A percentile compares a stretch with the other conserved stretches of the same genome.
Evolutionary conservation across 1,140 invertebrate species (phyloP).

Genomic region (Ladona fulva): DNA sequence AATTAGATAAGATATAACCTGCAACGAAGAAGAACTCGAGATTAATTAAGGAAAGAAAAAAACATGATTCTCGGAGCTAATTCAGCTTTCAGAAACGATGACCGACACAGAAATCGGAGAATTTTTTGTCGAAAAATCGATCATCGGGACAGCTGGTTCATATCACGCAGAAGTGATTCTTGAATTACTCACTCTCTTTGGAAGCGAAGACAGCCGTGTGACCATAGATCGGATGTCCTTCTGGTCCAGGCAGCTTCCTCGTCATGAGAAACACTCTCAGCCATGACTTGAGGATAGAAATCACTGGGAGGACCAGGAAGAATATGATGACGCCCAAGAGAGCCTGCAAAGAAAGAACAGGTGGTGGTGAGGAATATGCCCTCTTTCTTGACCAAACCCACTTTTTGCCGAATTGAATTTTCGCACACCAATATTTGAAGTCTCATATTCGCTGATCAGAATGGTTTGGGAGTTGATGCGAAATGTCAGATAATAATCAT

Average conservation of each 20-base stretch:
- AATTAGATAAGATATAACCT: constrained; percentile 17
- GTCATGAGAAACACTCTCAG: constrained; percentile 19
- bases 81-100: neutral
- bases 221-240: constrained; percentile 19
- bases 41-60: neutral
- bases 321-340: neutral
- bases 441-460: no score
- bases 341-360: neutral
- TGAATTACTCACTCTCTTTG: constrained; percentile 22
- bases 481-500: no score
- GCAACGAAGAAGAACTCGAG: neutral
- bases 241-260: constrained; percentile 19
- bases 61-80: neutral
- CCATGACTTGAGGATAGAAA: constrained; percentile 16
- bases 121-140: no score
- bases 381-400: no score
- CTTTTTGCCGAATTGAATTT: no score
- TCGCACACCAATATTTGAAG: no score
- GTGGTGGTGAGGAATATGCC: neutral
- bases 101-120: neutral
- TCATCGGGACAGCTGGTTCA: no score
- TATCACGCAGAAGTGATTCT: no score
- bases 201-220: constrained; percentile 20
- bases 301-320: neutral
- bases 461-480: no score